phyloP scores from a whole-genome alignment of 2,113 vertebrate species.

The Copsychus sechellarum region DNA sequence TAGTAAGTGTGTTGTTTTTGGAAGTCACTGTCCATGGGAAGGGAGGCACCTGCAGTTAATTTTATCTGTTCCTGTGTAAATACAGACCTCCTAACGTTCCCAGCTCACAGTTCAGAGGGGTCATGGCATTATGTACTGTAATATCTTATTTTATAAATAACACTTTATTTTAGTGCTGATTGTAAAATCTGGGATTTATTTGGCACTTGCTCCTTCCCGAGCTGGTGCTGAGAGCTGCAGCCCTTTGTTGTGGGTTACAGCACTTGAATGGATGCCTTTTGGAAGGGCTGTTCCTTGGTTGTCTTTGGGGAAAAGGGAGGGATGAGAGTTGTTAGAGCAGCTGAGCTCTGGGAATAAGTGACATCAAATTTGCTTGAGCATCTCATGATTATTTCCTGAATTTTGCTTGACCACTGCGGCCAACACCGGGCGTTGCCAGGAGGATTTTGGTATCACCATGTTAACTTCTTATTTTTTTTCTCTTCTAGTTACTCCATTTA shows the following conservation, averaged over 20 bases:
- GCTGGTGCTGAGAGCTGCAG: neutral
- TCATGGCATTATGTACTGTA: slow-evolving; percentile 31
- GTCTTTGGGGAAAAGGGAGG: neutral
- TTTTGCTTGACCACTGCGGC: neutral
- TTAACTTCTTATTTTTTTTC: neutral
- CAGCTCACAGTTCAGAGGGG: neutral
- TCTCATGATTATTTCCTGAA: neutral
- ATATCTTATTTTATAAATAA: slow-evolving; percentile 55
- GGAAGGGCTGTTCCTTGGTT: neutral
- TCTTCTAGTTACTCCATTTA: neutral
- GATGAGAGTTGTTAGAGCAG: neutral
- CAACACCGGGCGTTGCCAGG: fast-evolving
- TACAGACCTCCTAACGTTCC: slow-evolving; percentile 1
- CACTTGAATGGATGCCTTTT: fast-evolving
- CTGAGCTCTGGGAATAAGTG: neutral
- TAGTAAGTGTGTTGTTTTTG: slow-evolving; percentile 45
- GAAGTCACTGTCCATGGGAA: slow-evolving; percentile 55
- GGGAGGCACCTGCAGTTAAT: slow-evolving; percentile 59
- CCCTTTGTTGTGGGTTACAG: neutral
- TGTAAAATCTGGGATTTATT: slow-evolving; percentile 47
- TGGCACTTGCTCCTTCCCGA: neutral
- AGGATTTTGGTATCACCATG: fast-evolving
- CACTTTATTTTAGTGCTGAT: slow-evolving; percentile 44
- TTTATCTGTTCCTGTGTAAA: slow-evolving; percentile 37
- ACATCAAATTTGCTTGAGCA: neutral